These are phyloP conservation scores for Apogon talboti DNA, from an alignment of 2,797 vertebrate species.

Conservation along the genomic window DNA sequence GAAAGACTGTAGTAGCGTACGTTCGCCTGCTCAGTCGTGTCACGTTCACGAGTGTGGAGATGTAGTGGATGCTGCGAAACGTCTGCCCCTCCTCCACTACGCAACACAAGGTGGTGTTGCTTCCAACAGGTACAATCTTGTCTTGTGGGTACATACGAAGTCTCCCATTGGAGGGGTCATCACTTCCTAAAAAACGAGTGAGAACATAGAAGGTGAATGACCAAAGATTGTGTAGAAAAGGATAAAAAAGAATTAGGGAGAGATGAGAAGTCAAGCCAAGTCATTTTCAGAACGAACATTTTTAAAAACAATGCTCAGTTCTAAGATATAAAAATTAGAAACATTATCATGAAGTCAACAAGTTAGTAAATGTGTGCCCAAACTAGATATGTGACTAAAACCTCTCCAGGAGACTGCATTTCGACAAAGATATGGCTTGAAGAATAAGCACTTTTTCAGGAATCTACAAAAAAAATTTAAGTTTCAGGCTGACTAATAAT, in stretches of 20 bases:
- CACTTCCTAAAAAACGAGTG: slow-evolving; percentile 65
- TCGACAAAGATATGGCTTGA: no score
- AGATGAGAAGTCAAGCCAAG: background rate
- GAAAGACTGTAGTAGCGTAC: slow-evolving; percentile 57
- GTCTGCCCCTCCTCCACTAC: slow-evolving; percentile 65
- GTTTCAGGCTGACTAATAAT: no score
- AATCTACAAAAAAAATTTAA: no score
- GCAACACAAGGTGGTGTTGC: slow-evolving; percentile 82
- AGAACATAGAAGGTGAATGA: background rate
- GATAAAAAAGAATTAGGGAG: no score
- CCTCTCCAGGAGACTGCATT: no score
- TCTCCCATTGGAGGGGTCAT: slow-evolving; percentile 45
- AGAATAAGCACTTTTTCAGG: no score
- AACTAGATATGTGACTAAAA: no score
- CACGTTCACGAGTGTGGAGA: background rate
- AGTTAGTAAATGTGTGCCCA: no score
- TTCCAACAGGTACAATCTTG: slow-evolving; percentile 67
- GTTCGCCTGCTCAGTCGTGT: slow-evolving; percentile 74
- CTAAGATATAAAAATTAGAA: no score
- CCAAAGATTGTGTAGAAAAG: background rate
- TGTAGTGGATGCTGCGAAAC: slow-evolving; percentile 40
- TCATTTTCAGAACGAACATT: background rate
- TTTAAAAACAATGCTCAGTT: no score
- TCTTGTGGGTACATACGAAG: slow-evolving; percentile 72
- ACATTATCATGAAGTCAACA: no score